A percentile compares a stretch with the other conserved stretches of the same genome.
phyloP scores from a whole-genome alignment of 2,113 vertebrate genomes.

The Carlito syrichta region DNA sequence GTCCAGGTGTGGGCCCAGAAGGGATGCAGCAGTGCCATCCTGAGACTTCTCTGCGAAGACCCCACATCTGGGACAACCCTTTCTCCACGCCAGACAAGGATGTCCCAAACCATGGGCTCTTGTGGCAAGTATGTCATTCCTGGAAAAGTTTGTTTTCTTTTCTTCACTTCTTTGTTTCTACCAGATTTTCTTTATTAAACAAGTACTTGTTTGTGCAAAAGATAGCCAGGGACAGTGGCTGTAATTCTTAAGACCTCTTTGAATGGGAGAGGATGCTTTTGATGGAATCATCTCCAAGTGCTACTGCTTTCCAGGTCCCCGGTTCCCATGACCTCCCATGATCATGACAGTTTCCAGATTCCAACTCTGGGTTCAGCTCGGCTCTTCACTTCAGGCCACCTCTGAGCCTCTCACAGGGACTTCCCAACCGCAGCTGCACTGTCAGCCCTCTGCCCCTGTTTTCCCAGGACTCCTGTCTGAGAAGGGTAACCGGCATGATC shows the following conservation, averaged over 20 bases:
- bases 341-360: neutral
- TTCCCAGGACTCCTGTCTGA: neutral
- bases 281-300: neutral
- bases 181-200: neutral
- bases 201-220: neutral
- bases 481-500: neutral
- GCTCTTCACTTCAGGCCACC: neutral
- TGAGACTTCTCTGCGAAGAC: neutral
- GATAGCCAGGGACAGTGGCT: neutral
- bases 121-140: neutral
- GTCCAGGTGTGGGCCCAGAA: neutral
- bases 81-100: neutral
- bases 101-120: neutral
- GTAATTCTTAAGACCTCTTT: neutral
- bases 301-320: neutral
- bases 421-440: fast-evolving
- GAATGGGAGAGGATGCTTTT: neutral
- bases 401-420: neutral
- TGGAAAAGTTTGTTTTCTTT: conserved; percentile 33
- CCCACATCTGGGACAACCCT: neutral
- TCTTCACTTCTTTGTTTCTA: neutral
- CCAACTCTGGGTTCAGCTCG: neutral
- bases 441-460: neutral
- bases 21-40: neutral
- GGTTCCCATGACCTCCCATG: neutral